Conservation (phyloP, 2,888 invertebrate genomes). For the Flabesymbios commensalis region DNA sequence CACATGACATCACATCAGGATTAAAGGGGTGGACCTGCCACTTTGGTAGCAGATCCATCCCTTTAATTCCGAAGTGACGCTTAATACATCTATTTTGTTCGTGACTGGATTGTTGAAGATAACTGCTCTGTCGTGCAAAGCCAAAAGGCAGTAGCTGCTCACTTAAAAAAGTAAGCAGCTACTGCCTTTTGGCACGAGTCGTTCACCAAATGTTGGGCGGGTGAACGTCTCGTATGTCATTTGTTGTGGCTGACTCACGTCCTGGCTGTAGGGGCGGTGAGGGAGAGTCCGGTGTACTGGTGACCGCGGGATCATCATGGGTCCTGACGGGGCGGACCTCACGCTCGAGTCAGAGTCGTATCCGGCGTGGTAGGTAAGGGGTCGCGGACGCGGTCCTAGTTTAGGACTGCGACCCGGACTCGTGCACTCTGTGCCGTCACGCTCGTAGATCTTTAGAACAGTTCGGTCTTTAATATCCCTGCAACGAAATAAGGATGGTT, state of each 20-base stretch:
- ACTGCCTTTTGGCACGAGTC: too few species aligned
- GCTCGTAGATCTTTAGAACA: slow-evolving; percentile 32
- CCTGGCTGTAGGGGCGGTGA: background rate
- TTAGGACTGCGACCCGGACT: slow-evolving; percentile 4
- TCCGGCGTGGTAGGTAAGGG: background rate
- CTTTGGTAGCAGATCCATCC: too few species aligned
- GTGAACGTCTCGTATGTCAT: too few species aligned
- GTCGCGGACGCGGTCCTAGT: background rate
- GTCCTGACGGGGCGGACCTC: slow-evolving; percentile 15
- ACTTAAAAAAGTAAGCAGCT: too few species aligned
- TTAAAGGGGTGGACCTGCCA: too few species aligned
- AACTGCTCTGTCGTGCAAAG: too few species aligned
- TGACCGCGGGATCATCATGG: background rate
- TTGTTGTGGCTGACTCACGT: background rate
- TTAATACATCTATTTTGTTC: too few species aligned
- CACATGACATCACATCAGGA: too few species aligned
- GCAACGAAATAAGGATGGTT: background rate
- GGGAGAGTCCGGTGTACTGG: slow-evolving; percentile 6
- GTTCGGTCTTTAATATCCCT: slow-evolving; percentile 31
- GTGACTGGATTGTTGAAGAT: too few species aligned
- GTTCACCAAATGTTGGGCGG: too few species aligned
- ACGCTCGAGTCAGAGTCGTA: slow-evolving; percentile 20
- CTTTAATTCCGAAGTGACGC: too few species aligned
- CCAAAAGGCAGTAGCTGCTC: too few species aligned
- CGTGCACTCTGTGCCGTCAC: background rate